These are phyloP conservation scores for Carettochelys insculpta DNA, from an alignment of 2,113 vertebrate genomes.

Conservation along the genomic window DNA sequence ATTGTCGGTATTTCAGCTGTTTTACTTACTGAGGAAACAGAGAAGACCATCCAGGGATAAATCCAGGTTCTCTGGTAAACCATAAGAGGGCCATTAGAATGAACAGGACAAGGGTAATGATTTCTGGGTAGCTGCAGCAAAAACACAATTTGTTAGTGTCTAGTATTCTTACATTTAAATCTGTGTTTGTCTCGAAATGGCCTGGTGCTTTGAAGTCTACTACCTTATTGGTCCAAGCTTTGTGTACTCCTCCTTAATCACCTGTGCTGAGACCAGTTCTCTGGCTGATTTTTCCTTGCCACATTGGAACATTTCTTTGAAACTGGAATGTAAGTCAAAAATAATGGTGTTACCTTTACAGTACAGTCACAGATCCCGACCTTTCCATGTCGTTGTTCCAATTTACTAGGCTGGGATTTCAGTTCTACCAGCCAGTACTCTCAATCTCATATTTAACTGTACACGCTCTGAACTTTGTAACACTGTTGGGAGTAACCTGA, in stretches of 20 bases:
- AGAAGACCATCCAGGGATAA: conserved; percentile 87
- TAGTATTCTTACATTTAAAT: conserved; percentile 17
- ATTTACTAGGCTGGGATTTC: not conserved
- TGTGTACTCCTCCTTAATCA: conserved; percentile 83
- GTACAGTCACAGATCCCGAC: not conserved
- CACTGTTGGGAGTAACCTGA: not conserved
- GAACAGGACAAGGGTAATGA: conserved; percentile 84
- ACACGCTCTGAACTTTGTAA: not conserved
- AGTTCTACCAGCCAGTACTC: not conserved
- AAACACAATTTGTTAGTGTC: conserved; percentile 25
- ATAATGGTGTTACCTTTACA: not conserved
- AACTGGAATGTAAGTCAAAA: conserved; percentile 72
- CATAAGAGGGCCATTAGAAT: conserved; percentile 87
- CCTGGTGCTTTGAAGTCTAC: conserved; percentile 2
- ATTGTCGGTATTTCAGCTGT: not conserved
- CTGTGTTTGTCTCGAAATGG: not conserved
- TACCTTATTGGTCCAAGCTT: conserved; percentile 85
- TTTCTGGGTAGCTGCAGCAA: conserved; percentile 85
- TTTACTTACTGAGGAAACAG: conserved; percentile 87
- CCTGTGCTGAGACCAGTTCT: conserved; percentile 78
- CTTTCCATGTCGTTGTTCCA: not conserved
- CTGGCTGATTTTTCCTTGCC: conserved; percentile 72
- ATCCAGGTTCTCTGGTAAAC: conserved; percentile 90
- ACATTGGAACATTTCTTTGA: conserved; percentile 81
- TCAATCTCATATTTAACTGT: not conserved